Base-by-base conservation (phyloP, 2,797 vertebrate species). In the Podarcis siculus region DNA sequence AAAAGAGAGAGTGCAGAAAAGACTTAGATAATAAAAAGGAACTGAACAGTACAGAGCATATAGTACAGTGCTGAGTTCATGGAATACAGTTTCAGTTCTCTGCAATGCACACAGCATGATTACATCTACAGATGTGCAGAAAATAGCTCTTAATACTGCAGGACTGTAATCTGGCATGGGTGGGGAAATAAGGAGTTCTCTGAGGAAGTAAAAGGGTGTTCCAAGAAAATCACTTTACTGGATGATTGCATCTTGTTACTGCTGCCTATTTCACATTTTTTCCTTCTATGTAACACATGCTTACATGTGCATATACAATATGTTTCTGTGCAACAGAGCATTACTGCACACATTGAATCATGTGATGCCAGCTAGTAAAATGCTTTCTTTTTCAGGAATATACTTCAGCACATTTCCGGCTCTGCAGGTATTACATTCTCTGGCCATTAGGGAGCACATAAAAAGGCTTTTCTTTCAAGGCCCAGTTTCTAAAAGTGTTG, bases 201-300 rank as follows among this genome's bases (percentile, higher is more conserved):
- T 89, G 93, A 86, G n/a, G 79, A 80, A 89, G 75, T 89, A 85
- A 94, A 90, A 90, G 3, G 39, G 58, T 84, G 45, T 64, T 90
- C 82, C 23, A 90, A 89, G 84, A 90, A 88, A 90, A 87, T 35
- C 87, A 82, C 93, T 95, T 94, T 91, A 92, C 86, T 85, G 90
- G 93, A 83, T 94, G 93, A 86, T 86, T 92, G 92, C 83, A 86
- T 92, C 93, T 92, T 83, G 69, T 94, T 92, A 94, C 82, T 90
- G 27, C 76, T 92, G 85, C 72, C 73, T 87, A 10, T 77, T 76
- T 27, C 80, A 77, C 39, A 45, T 0, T 83, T 95, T 93, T 91
- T 77, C 35, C 37, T 84, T 89, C 88, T 61, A 85, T 88, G 73
- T 79, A 92, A 89, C 71, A 78, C 87, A 94, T 92, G 17, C 84